These are phyloP conservation scores for Pammene aurita DNA, from an alignment of 2,888 invertebrate genomes.

Conservation along the genomic window DNA sequence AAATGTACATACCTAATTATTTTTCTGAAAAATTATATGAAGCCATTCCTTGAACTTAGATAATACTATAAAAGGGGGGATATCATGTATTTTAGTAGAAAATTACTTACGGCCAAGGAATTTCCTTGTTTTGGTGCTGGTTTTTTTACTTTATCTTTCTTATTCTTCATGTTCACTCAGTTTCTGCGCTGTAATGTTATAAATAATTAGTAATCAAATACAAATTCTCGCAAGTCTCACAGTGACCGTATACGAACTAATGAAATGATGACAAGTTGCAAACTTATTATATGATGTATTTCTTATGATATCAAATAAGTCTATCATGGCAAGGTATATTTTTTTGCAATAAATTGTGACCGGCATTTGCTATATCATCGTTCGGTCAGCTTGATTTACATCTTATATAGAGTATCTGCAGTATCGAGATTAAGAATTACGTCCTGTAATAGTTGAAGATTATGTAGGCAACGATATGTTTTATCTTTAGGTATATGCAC, in stretches of 20 bases:
- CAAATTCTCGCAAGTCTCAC: not conserved
- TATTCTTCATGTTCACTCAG: conserved; percentile 38
- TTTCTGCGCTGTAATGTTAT: not conserved
- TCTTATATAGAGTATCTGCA: not conserved
- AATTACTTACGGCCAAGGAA: conserved; percentile 43
- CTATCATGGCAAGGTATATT: not conserved
- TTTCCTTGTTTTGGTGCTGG: conserved; percentile 38
- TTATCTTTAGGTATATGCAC: too few relatives aligned
- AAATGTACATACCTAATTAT: too few relatives aligned
- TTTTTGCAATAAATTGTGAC: conserved; percentile 7
- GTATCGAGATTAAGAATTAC: not conserved
- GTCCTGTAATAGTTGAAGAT: too few relatives aligned
- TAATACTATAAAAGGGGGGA: too few relatives aligned
- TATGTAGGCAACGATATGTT: too few relatives aligned
- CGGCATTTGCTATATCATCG: not conserved
- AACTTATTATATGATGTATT: not conserved
- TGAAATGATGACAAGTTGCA: conserved; percentile 5
- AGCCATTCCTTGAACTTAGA: too few relatives aligned
- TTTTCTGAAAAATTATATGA: too few relatives aligned
- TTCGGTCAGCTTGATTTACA: not conserved
- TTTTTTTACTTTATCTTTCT: conserved; percentile 43
- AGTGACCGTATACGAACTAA: not conserved
- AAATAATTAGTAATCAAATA: not conserved
- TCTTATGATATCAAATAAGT: not conserved
- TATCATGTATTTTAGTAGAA: too few relatives aligned